These are phyloP conservation scores for Lathronympha strigana DNA, from an alignment of 2,888 invertebrate genomes.

Conservation along the genomic window DNA sequence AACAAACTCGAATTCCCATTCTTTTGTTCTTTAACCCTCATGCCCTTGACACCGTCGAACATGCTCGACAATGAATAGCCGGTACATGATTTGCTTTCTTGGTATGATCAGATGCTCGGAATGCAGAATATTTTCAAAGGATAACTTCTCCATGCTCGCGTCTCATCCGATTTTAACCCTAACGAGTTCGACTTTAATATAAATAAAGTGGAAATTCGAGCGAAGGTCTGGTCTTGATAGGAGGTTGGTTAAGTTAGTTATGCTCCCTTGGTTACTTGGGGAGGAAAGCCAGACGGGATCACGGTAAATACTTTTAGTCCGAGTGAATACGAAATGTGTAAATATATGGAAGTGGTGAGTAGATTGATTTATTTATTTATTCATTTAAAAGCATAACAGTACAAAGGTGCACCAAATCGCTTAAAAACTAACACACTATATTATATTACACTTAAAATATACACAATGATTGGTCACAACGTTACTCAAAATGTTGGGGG, in stretches of 20 bases:
- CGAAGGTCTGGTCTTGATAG: not conserved
- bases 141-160: conserved; percentile 6
- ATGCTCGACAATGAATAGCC: conserved; percentile 21
- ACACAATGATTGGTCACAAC: too few species aligned
- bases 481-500: conserved; percentile 1
- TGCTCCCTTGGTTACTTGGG: conserved; percentile 17
- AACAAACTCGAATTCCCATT: not conserved
- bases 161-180: conserved; percentile 10
- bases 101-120: conserved; percentile 30
- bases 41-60: not conserved
- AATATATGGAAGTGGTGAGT: not conserved
- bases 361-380: not conserved
- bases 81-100: conserved; percentile 19
- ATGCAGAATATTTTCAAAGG: conserved; percentile 25
- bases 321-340: conserved; percentile 9
- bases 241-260: conserved; percentile 15
- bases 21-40: not conserved
- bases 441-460: too few species aligned
- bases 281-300: conserved; percentile 28
- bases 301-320: conserved; percentile 19
- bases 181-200: not conserved
- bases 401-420: too few species aligned
- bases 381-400: too few species aligned
- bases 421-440: too few species aligned
- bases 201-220: conserved; percentile 7